Conservation (phyloP, 2,888 invertebrate species). For the Polia nebulosa region DNA sequence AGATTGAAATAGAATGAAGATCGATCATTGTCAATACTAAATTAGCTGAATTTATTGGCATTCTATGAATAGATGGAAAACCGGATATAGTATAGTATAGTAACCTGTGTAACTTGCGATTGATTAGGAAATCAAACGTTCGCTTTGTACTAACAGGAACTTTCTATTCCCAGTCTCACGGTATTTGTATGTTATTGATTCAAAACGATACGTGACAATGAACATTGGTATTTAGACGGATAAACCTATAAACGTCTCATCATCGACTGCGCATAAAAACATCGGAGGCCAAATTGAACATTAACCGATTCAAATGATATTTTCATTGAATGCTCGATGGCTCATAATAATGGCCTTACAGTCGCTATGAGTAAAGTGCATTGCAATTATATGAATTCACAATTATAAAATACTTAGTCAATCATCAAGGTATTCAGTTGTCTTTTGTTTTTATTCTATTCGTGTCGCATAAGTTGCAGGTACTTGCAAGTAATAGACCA, state of each 20-base stretch:
- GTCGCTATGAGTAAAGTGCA: slow-evolving; percentile 60
- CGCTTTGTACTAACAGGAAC: background rate
- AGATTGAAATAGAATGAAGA: slow-evolving; percentile 1
- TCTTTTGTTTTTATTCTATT: slow-evolving; percentile 48
- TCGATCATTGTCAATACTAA: background rate
- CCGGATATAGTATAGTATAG: background rate
- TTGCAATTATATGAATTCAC: slow-evolving; percentile 60
- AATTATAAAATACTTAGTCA: slow-evolving; percentile 50
- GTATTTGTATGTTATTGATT: slow-evolving; percentile 19
- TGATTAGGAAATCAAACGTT: slow-evolving; percentile 1
- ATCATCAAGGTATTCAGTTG: slow-evolving; percentile 42
- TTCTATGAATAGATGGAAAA: slow-evolving; percentile 5
- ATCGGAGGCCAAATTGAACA: slow-evolving; percentile 69
- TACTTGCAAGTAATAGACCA: slow-evolving; percentile 58
- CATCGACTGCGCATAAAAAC: slow-evolving; percentile 65
- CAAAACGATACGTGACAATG: slow-evolving; percentile 19
- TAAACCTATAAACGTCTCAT: slow-evolving; percentile 50
- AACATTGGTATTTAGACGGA: slow-evolving; percentile 31
- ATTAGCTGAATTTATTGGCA: background rate
- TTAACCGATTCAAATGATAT: slow-evolving; percentile 69
- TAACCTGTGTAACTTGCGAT: background rate
- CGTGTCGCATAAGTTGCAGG: slow-evolving; percentile 39
- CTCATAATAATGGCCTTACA: slow-evolving; percentile 63
- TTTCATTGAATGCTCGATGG: slow-evolving; percentile 61
- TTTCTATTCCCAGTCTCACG: background rate